These are phyloP conservation scores for Palaemon carinicauda DNA, from an alignment of 1,140 invertebrate genomes.

Conservation along the genomic window DNA sequence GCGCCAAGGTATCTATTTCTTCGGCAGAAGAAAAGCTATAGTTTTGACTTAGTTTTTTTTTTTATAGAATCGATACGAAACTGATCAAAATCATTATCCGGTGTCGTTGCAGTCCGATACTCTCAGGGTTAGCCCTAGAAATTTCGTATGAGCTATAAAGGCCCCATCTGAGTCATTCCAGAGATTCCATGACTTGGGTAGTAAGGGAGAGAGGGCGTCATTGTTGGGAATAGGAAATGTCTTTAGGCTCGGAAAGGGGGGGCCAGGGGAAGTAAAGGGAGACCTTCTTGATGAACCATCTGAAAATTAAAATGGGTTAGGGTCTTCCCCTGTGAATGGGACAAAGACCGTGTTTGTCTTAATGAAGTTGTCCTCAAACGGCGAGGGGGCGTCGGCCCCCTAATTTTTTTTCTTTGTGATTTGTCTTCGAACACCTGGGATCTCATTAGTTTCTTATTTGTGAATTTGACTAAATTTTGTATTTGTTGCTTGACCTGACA, in stretches of 20 bases:
- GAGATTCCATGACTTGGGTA: not conserved
- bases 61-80: not conserved
- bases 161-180: slow-evolving; percentile 13
- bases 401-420: not conserved
- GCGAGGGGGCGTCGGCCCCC: not conserved
- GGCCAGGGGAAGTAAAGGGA: not conserved
- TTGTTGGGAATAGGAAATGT: not conserved
- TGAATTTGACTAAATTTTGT: too few relatives aligned
- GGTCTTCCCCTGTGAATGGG: slow-evolving; percentile 2
- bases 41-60: too few relatives aligned
- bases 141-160: not conserved
- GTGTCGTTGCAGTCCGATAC: not conserved
- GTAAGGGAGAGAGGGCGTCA: not conserved
- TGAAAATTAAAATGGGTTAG: slow-evolving; percentile 36
- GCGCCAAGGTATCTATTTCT: not conserved
- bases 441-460: too few relatives aligned
- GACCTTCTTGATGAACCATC: slow-evolving; percentile 2
- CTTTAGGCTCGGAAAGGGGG: not conserved
- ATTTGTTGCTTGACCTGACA: too few relatives aligned
- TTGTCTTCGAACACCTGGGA: too few relatives aligned
- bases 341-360: slow-evolving; percentile 17
- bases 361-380: slow-evolving; percentile 22
- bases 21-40: too few relatives aligned
- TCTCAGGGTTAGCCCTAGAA: not conserved
- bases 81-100: not conserved